Evolutionary conservation across 2,888 invertebrate species (phyloP).

Genomic region (Eristalinus aeneus): DNA sequence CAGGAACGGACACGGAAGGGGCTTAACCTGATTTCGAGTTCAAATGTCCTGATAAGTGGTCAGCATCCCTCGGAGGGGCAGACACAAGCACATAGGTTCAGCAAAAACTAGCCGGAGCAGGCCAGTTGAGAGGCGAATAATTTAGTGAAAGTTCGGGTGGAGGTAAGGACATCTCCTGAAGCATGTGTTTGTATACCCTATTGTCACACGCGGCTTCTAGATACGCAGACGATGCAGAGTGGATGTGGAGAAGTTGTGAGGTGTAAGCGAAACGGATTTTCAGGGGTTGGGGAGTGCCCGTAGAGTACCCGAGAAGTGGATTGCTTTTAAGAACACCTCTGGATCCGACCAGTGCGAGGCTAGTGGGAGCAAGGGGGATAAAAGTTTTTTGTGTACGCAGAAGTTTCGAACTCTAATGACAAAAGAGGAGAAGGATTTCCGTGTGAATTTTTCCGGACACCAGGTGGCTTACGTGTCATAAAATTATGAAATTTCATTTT

Average conservation of each 20-base stretch:
- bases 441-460: slow-evolving; percentile 53
- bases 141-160: slow-evolving; percentile 22
- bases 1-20: slow-evolving; percentile 42
- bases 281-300: too few species aligned
- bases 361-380: neutral
- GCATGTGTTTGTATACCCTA: slow-evolving; percentile 23
- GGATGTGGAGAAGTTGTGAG: too few species aligned
- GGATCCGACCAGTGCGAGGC: too few species aligned
- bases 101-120: slow-evolving; percentile 5
- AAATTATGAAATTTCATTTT: slow-evolving; percentile 49
- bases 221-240: too few species aligned
- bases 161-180: neutral
- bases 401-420: slow-evolving; percentile 57
- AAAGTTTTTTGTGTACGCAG: neutral
- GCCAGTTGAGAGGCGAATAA: slow-evolving; percentile 64
- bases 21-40: slow-evolving; percentile 64
- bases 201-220: neutral
- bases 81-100: slow-evolving; percentile 7
- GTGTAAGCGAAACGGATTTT: too few species aligned
- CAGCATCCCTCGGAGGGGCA: slow-evolving; percentile 31
- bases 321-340: neutral
- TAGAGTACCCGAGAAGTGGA: neutral
- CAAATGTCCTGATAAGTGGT: slow-evolving; percentile 70
- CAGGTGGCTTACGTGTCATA: slow-evolving; percentile 59
- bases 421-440: slow-evolving; percentile 46